Conservation (phyloP, 1,140 invertebrate species). For the Hormaphis cornu region DNA sequence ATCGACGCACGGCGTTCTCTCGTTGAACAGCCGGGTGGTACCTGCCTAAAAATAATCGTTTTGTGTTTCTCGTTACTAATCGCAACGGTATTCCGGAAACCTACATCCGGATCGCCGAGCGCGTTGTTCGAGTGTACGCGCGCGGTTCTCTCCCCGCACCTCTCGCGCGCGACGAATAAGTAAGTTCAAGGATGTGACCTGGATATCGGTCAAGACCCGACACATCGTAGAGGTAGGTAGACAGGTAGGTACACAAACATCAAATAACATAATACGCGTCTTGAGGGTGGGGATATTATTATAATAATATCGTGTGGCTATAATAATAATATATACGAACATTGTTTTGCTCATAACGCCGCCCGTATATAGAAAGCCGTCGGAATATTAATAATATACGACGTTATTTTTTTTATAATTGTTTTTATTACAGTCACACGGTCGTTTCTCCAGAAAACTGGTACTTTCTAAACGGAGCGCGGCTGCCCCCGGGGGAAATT, state of each 20-base stretch:
- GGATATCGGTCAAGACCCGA: slow-evolving; percentile 9
- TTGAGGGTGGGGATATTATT: background rate
- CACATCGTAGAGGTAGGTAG: too few species aligned
- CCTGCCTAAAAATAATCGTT: background rate
- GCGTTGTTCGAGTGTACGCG: background rate
- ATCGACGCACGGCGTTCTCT: too few species aligned
- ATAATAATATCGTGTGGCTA: too few species aligned
- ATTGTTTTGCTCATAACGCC: too few species aligned
- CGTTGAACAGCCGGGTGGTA: too few species aligned
- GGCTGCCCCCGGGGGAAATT: slow-evolving; percentile 6
- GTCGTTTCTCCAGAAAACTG: slow-evolving; percentile 20
- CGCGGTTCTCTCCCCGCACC: background rate
- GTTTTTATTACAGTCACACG: background rate
- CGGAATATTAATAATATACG: background rate
- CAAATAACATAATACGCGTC: too few species aligned
- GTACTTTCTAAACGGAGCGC: slow-evolving; percentile 8
- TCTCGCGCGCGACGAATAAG: too few species aligned
- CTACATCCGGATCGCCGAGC: background rate
- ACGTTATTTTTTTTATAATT: too few species aligned
- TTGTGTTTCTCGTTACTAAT: background rate
- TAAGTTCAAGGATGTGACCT: slow-evolving; percentile 31
- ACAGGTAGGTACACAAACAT: too few species aligned
- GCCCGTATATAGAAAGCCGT: slow-evolving; percentile 11
- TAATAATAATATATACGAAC: too few species aligned
- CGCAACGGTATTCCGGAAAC: slow-evolving; percentile 30